Conservation (phyloP, 2,797 vertebrate genomes). For the Cossypha niveicapilla region DNA sequence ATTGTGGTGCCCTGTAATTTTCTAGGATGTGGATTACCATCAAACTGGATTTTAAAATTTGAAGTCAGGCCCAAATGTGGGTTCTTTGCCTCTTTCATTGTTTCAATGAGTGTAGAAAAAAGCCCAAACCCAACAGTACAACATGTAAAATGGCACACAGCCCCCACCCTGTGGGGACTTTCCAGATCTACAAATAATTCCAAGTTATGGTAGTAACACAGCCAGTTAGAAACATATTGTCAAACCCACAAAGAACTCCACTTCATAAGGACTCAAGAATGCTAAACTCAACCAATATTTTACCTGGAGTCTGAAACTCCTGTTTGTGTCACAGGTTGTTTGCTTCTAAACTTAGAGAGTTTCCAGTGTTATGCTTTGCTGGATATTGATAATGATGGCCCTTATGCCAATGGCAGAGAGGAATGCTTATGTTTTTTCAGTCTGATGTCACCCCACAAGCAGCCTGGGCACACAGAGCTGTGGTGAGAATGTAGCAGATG, state of each 20-base stretch:
- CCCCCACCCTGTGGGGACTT: neutral
- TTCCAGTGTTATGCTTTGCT: neutral
- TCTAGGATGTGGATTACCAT: slow-evolving; percentile 2
- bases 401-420: neutral
- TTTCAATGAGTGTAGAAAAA: neutral
- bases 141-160: neutral
- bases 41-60: neutral
- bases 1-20: neutral
- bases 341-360: neutral
- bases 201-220: neutral
- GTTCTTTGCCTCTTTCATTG: neutral
- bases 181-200: neutral
- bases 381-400: neutral
- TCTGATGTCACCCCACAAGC: neutral
- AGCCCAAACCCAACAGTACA: neutral
- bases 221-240: neutral
- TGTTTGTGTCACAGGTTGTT: neutral
- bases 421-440: neutral
- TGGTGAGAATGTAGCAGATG: neutral
- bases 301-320: neutral
- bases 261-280: neutral
- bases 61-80: neutral
- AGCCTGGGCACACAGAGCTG: neutral
- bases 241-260: neutral
- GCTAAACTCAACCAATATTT: neutral